These are phyloP conservation scores for Nasonovia ribisnigri DNA, from an alignment of 2,888 invertebrate species.

Conservation along the genomic window DNA sequence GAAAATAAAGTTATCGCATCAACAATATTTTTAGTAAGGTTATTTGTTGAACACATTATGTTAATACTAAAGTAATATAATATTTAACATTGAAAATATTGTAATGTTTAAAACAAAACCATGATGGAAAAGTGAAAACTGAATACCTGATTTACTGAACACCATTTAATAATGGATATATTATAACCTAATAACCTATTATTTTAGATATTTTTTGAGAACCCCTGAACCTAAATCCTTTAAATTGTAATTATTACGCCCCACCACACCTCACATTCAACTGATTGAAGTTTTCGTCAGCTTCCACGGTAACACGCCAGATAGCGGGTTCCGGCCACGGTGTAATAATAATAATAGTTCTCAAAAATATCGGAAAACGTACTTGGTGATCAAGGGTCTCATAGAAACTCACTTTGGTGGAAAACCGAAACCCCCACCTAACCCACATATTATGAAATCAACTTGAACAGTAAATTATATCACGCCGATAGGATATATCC, in stretches of 20 bases:
- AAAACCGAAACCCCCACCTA: background rate
- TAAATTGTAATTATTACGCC: too few relatives aligned
- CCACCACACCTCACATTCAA: background rate
- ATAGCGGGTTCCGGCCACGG: background rate
- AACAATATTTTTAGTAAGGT: background rate
- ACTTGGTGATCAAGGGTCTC: background rate
- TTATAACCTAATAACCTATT: too few relatives aligned
- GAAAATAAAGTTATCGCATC: background rate
- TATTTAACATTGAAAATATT: background rate
- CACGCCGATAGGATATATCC: too few relatives aligned
- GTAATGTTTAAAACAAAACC: background rate
- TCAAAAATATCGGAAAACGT: background rate
- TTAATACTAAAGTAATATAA: background rate
- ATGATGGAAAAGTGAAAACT: background rate
- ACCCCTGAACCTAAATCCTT: too few relatives aligned
- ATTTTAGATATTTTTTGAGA: too few relatives aligned
- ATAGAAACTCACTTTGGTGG: background rate
- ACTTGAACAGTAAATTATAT: too few relatives aligned
- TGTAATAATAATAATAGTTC: conserved; percentile 1
- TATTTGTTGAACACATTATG: background rate
- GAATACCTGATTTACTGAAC: too few relatives aligned
- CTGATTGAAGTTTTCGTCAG: background rate
- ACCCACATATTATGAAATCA: too few relatives aligned
- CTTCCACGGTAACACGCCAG: background rate
- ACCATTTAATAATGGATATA: too few relatives aligned